A percentile compares a stretch with the other conserved stretches of the same genome.
phyloP scores from a whole-genome alignment of 2,797 vertebrate genomes.

The Liasis olivaceus region DNA sequence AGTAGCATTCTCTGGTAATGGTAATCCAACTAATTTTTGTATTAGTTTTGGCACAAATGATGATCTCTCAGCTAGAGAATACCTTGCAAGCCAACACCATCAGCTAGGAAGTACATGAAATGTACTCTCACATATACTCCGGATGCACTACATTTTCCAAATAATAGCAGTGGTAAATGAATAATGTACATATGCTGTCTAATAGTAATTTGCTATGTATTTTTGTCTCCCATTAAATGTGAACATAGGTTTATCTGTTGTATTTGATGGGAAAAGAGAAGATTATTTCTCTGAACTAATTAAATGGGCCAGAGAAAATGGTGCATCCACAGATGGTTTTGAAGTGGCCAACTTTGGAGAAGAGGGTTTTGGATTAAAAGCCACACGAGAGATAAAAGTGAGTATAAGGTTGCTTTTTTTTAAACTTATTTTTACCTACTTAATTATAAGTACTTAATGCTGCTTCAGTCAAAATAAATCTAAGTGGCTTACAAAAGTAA shows the following conservation, averaged over 20 bases:
- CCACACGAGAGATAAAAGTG: slow-evolving; percentile 94
- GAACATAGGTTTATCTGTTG: slow-evolving; percentile 84
- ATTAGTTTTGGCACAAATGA: too few species aligned
- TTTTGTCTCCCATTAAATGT: slow-evolving; percentile 51
- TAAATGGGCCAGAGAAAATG: slow-evolving; percentile 88
- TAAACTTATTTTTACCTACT: neutral
- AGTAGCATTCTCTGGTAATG: too few species aligned
- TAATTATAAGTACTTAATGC: neutral
- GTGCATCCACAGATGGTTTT: slow-evolving; percentile 89
- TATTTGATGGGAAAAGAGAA: slow-evolving; percentile 92
- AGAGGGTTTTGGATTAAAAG: slow-evolving; percentile 92
- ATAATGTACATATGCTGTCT: neutral
- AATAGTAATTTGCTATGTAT: slow-evolving; percentile 1
- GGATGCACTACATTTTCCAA: neutral
- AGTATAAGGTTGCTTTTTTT: slow-evolving; percentile 46
- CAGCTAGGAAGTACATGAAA: neutral
- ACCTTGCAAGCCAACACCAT: neutral
- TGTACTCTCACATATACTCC: neutral
- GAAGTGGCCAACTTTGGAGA: slow-evolving; percentile 86
- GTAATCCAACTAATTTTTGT: too few species aligned
- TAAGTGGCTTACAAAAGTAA: neutral
- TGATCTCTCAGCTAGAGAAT: too few species aligned
- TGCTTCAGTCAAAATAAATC: neutral
- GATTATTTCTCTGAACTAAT: slow-evolving; percentile 90
- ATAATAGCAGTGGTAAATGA: neutral